Conservation (phyloP, 2,113 vertebrate genomes). For the Lophura nycthemera region DNA sequence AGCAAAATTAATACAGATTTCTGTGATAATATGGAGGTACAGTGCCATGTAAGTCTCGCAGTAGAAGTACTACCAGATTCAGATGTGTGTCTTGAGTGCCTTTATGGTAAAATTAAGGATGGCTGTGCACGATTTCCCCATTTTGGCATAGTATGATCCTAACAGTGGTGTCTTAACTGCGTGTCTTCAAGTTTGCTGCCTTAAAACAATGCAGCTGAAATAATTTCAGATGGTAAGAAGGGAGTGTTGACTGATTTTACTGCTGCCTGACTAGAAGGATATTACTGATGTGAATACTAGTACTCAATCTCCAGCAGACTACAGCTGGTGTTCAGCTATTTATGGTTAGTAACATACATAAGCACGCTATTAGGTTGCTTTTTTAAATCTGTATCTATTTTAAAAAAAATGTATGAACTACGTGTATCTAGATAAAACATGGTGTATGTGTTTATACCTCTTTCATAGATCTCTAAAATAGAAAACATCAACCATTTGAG, state of each 20-base stretch:
- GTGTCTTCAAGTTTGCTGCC: background rate
- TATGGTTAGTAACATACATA: background rate
- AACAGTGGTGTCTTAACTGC: background rate
- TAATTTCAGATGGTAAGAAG: background rate
- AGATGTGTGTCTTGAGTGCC: background rate
- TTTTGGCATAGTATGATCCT: background rate
- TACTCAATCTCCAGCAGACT: background rate
- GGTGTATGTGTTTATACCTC: background rate
- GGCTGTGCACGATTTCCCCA: fast-evolving
- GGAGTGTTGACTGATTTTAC: background rate
- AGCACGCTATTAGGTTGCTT: background rate
- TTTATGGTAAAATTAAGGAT: background rate
- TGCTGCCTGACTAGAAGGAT: background rate
- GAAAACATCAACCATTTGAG: constrained; percentile 88
- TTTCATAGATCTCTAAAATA: constrained; percentile 87
- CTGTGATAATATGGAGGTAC: background rate
- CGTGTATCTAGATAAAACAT: background rate
- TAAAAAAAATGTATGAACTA: fast-evolving
- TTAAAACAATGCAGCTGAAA: background rate
- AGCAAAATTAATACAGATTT: background rate
- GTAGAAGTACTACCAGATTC: background rate
- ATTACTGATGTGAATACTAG: background rate
- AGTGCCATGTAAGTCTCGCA: background rate
- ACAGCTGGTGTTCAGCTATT: background rate
- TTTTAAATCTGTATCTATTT: background rate